Evolutionary conservation across 2,113 vertebrate genomes (phyloP), one percentile per base, ranked within the genome.

Genomic region (Hassar affinis): DNA sequence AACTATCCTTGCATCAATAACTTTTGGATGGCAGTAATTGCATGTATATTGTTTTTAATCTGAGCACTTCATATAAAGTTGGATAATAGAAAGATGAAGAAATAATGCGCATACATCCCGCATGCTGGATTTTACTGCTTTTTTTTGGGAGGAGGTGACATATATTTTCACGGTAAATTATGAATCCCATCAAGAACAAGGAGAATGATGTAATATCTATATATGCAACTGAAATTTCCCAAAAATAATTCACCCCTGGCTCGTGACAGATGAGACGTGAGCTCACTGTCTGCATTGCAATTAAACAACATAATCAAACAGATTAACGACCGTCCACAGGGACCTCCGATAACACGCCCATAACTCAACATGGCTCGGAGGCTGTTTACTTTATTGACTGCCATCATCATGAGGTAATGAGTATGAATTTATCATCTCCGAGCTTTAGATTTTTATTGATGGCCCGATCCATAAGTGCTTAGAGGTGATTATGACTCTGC

Each of bases 371-470:
- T 2, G 72, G 30, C 61, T 78, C 9, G 7, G 38, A 61, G 52
- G 12, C 52, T 84, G 83, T 79, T 79, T 79, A 71, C 59, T 25
- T 84, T 84, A 84, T 84, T 69, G 75, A 84, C 62, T 56, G 62
- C 52, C 6, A 57, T 84, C 75, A 84, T 78, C 82, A 49, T 68
- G 64, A 49, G 38, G 54, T 84, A 79, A 79, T 84, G 83, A 84
- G 54, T 47, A 71, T 45, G 64, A 79, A 84, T 84, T 71, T 71
- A 79, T 79, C 69, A 79, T 71, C 83, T 61, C 52, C 52, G 49
- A 71, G 76, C 51, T 69, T 78, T 84, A 51, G 83, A 79, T 84
- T 69, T 84, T 71, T 84, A 59, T 72, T 79, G 83, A 84, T 79
- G 83, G 56, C 22, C 52, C 22, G 77, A 84, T 84, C 83, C 25